phyloP scores from a whole-genome alignment of 2,888 invertebrate genomes.

The Neocrepidodera transversa region DNA sequence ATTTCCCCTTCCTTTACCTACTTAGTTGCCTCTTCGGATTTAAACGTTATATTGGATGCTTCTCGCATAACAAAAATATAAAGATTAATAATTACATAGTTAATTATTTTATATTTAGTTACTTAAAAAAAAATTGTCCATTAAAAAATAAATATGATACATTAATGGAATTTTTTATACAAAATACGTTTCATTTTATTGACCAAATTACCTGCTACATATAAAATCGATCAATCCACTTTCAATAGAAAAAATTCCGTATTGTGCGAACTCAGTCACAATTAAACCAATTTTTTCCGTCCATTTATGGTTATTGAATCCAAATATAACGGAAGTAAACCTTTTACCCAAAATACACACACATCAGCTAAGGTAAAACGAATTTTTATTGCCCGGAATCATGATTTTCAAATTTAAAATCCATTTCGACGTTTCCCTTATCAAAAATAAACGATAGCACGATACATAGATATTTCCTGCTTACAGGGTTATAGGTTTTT shows the following conservation, averaged over 20 bases:
- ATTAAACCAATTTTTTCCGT: neutral
- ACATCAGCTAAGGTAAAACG: neutral
- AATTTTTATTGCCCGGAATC: constrained; percentile 28
- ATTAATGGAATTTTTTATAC: no score
- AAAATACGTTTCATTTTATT: no score
- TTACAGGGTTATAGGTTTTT: neutral
- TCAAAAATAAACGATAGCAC: constrained; percentile 11
- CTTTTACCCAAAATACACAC: constrained; percentile 8
- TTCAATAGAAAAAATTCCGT: neutral
- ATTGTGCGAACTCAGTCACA: neutral
- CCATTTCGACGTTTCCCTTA: constrained; percentile 24
- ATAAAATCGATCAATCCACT: no score
- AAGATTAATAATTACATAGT: no score
- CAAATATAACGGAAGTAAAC: constrained; percentile 1
- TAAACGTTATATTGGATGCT: no score
- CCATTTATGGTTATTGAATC: constrained; percentile 2
- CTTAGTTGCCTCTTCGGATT: no score
- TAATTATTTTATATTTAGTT: no score
- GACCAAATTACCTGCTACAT: no score
- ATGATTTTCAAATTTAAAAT: constrained; percentile 31
- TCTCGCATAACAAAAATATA: no score
- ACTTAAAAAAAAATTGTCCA: no score
- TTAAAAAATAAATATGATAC: no score
- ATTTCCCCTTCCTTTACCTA: no score
- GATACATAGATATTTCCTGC: neutral